Evolutionary conservation across 2,797 vertebrate species (phyloP).

Genomic region (Psittacula derbiana): DNA sequence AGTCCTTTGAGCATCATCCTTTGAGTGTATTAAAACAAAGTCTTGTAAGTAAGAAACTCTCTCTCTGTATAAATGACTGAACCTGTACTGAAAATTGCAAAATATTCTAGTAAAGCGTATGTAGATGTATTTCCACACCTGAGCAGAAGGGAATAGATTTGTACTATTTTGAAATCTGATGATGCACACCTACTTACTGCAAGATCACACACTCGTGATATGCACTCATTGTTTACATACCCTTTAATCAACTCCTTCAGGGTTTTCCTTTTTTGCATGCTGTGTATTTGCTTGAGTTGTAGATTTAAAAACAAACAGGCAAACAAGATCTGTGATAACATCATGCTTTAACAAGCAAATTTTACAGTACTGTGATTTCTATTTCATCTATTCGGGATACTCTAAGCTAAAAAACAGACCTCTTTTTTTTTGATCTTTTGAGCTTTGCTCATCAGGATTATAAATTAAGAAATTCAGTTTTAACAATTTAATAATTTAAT

Average conservation of each 20-base stretch:
- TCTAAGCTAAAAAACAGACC: rapidly evolving
- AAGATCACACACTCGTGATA: not conserved
- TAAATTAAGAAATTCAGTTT: not conserved
- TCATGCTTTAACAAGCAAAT: not conserved
- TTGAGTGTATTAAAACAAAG: not conserved
- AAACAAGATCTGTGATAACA: not conserved
- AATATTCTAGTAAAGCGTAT: not conserved
- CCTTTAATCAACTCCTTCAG: not conserved
- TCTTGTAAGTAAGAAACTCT: not conserved
- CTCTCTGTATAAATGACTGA: not conserved
- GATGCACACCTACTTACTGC: not conserved
- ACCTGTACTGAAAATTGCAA: not conserved
- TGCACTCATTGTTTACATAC: not conserved
- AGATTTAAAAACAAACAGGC: not conserved
- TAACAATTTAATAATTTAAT: not conserved
- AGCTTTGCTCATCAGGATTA: not conserved
- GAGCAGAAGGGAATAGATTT: not conserved
- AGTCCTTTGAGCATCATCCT: not conserved
- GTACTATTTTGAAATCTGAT: not conserved
- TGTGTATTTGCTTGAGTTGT: not conserved
- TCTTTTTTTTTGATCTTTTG: not conserved
- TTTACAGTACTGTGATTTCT: not conserved
- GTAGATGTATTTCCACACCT: not conserved
- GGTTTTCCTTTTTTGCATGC: not conserved
- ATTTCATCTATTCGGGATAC: not conserved